Conservation (phyloP, 2,888 invertebrate species). For the Andrena haemorrhoa region DNA sequence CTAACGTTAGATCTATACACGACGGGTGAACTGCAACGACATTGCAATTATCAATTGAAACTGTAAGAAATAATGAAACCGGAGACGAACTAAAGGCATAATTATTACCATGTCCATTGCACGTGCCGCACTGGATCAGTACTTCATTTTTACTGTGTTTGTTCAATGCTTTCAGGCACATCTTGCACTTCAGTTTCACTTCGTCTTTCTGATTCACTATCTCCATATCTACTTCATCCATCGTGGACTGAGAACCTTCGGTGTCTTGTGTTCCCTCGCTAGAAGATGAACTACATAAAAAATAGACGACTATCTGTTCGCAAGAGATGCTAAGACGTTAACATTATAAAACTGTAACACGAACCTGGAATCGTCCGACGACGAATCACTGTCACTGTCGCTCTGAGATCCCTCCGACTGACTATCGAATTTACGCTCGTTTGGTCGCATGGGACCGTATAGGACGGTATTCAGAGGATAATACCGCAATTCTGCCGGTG, state of each 20-base stretch:
- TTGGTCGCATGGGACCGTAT: conserved; percentile 87
- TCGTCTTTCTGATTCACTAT: conserved; percentile 80
- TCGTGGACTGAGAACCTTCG: conserved; percentile 84
- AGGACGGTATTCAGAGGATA: conserved; percentile 97
- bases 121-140: conserved; percentile 88
- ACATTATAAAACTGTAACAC: conserved; percentile 27
- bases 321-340: conserved; percentile 2
- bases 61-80: not conserved
- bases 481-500: conserved; percentile 94
- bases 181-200: conserved; percentile 84
- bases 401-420: conserved; percentile 87
- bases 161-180: conserved; percentile 85
- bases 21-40: conserved; percentile 90
- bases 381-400: conserved; percentile 83
- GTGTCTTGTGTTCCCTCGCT: conserved; percentile 85
- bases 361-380: conserved; percentile 86
- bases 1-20: conserved; percentile 93
- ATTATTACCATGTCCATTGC: conserved; percentile 87
- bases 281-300: conserved; percentile 82
- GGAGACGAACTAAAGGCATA: conserved; percentile 75
- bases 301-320: conserved; percentile 41
- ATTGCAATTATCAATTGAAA: not conserved
- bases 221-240: conserved; percentile 84
- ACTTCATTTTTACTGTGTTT: conserved; percentile 86
- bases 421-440: conserved; percentile 85